Evolutionary conservation across 37 sponge, comb jelly and placozoan species (phyloP).

Genomic region (Axinella damicornis): DNA sequence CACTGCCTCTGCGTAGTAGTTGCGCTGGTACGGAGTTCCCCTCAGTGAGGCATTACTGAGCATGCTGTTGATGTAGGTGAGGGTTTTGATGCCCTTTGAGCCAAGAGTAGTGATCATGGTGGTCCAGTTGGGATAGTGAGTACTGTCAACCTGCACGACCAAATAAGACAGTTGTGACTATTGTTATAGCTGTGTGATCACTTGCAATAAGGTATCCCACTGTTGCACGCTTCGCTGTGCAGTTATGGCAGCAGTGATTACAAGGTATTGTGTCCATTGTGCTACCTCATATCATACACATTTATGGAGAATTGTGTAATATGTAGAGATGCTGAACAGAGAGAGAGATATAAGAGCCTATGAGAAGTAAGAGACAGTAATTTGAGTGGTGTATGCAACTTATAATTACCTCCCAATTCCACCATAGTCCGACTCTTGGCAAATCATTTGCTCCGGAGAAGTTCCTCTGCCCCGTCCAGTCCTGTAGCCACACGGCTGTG

Average conservation of each 20-base stretch:
- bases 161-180: no score
- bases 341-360: no score
- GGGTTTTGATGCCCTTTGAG: conserved; percentile 46
- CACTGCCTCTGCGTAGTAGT: conserved; percentile 78
- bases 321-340: no score
- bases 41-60: conserved; percentile 58
- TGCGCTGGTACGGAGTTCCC: conserved; percentile 77
- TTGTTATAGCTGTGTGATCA: no score
- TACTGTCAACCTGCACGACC: conserved; percentile 50
- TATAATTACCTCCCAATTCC: conserved; percentile 88
- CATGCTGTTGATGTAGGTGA: conserved; percentile 78
- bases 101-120: conserved; percentile 36
- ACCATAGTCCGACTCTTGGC: conserved; percentile 80
- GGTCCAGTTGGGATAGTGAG: conserved; percentile 79
- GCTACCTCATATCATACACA: no score
- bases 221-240: no score
- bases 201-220: no score
- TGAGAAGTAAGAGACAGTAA: no score
- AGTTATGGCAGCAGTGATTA: no score
- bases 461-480: conserved; percentile 87
- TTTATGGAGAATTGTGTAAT: no score
- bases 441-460: conserved; percentile 61
- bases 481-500: conserved; percentile 86
- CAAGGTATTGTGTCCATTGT: no score
- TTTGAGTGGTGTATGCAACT: no score